Base-by-base conservation (phyloP, 2,888 invertebrate genomes). In the Eueremaeus valkanovi region DNA sequence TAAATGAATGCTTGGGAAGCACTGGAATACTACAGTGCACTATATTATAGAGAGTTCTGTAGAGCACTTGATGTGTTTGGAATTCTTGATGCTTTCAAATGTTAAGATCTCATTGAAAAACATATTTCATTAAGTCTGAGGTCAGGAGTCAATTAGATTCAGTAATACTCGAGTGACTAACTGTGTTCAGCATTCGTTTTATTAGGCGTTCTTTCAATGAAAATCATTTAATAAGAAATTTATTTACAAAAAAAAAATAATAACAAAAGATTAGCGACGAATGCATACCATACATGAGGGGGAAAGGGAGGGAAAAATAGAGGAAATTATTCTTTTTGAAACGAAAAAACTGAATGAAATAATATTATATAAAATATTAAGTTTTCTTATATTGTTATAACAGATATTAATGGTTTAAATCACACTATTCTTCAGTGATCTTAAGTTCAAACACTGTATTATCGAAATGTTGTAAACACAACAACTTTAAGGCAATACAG, bases 1-100 rank as follows among this genome's bases (percentile, higher is more conserved):
- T 63, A 33, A 63, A 63, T 63, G 63, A 63, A 63, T 63, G 63
- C 63, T 33, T 63, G 63, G 33, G 63, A 63, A 21, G 63, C 63
- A 63, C 33, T 9, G 63, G 21, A 3, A 31, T 63, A 36, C 2
- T 16, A 21, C 63, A 36, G 0, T 3, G 63, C n/a, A 9, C 18
- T 63, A 36, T 11, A 36, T 5, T 36, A 36, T 36, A 36, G n/a
- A n/a, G n/a, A 36, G 6, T 36, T 36, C 36, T 36, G 36, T 36
- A 11, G 5, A 36, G 11, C 6, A 36, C 36, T 36, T 36, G 16
- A 42, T 11, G 42, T 16, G 42, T 42, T 42, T 42, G n/a, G n/a
- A n/a, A n/a, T n/a, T n/a, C n/a, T 36, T 36, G 11, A 36, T 36
- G 36, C 36, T 36, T 36, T 11, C 36, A 5, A 36, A 36, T 11